phyloP scores from a whole-genome alignment of 2,113 vertebrate genomes.

The Natator depressus region DNA sequence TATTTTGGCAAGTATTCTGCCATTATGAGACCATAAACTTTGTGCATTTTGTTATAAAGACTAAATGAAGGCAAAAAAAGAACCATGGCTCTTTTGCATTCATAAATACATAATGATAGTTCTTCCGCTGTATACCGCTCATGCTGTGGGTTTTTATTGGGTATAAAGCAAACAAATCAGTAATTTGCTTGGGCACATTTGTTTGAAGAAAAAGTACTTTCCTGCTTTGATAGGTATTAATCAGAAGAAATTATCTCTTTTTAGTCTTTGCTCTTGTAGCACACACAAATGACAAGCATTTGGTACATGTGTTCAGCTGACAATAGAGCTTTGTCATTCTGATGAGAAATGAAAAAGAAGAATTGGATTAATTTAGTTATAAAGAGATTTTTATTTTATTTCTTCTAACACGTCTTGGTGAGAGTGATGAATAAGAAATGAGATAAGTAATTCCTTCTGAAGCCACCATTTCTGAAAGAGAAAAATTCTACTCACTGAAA shows the following conservation, averaged over 20 bases:
- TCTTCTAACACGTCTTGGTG: constrained; percentile 28
- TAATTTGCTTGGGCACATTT: too few relatives aligned
- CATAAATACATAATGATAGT: not conserved
- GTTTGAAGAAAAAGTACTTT: constrained; percentile 17
- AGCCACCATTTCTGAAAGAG: constrained; percentile 40
- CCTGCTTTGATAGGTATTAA: constrained; percentile 43
- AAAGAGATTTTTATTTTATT: constrained; percentile 71
- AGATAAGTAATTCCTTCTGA: constrained; percentile 67
- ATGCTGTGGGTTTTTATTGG: not conserved
- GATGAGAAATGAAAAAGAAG: constrained; percentile 64
- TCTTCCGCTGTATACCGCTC: not conserved
- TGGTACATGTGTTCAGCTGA: constrained; percentile 61
- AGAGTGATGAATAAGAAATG: constrained; percentile 69
- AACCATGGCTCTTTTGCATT: not conserved
- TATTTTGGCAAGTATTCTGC: constrained; percentile 12
- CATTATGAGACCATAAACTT: not conserved
- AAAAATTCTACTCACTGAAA: constrained; percentile 64
- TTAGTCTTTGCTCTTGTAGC: constrained; percentile 46
- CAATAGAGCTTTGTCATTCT: constrained; percentile 39
- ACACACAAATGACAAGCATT: constrained; percentile 38
- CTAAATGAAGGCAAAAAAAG: constrained; percentile 16
- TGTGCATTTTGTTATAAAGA: constrained; percentile 23
- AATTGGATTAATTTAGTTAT: constrained; percentile 68
- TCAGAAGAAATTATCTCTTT: constrained; percentile 46
- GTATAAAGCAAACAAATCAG: constrained; percentile 39